Base-by-base conservation (phyloP, 2,113 vertebrate genomes). In the Eptatretus burgeri region DNA sequence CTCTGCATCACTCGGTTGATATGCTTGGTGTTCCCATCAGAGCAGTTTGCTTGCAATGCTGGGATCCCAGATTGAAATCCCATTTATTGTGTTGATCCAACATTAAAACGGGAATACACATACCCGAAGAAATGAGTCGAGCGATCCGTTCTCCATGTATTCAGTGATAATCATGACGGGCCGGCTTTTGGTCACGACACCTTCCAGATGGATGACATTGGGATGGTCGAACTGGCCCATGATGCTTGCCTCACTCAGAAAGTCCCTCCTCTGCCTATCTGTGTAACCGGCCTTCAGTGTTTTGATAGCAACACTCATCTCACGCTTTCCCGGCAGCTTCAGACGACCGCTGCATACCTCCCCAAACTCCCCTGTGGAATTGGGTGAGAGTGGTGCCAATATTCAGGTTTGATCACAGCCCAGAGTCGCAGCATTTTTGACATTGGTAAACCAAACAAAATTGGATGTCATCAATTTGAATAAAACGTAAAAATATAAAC, bases 221-320 rank as follows among this genome's bases (percentile, higher is more conserved):
- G 91, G 91, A 68, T 98, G 89, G 71, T 98, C 91, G 0, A 98
- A 98, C 75, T 95, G 91, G 3, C 86, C 91, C 91, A 98, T 98
- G 74, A 98, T 98, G 67, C 86, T 93, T 1, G 91, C 91, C 71
- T 95, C 91, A 0, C 89, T 84, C 73, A 98, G 78, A 70, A 98
- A 98, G 72, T 98, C 91, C 66, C 89, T 74, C 1, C 91, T 80
- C 71, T 98, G 91, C 72, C 94, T 94, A 66, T 98, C 91, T 0
- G 87, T 85, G 68, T 98, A 95, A 16, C 86, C 91, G 0, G 84
- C 85, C 68, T 98, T 98, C 64, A 98, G 76, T 0, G 91, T 98
- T 72, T 98, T 98, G 70, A 98, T 98, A 69, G 91, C 91, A 49
- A 94, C 91, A 0, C 83, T 86, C 75, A 98, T 88, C 71, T 98